Conservation (phyloP, 1,140 invertebrate species). For the Zaprionus vittiger region DNA sequence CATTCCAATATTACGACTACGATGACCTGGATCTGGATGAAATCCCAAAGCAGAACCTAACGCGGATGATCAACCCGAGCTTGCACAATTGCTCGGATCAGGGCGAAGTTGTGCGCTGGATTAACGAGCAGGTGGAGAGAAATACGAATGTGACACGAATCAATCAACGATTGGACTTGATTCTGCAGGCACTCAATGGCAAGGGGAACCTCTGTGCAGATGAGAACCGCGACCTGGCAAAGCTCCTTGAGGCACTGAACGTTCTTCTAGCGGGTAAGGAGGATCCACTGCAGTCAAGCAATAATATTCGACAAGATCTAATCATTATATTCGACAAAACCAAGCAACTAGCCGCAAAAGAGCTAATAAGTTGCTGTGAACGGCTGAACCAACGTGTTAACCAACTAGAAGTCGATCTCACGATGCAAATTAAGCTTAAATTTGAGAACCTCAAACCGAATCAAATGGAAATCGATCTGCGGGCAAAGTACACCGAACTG, state of each 20-base stretch:
- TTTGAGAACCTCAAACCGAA: neutral
- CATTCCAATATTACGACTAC: neutral
- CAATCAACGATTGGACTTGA: constrained; percentile 17
- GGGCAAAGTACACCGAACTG: neutral
- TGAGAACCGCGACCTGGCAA: constrained; percentile 31
- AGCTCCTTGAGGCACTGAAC: constrained; percentile 16
- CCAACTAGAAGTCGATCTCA: constrained; percentile 26
- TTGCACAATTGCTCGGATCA: neutral
- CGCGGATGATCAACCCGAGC: too few species aligned
- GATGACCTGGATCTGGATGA: neutral
- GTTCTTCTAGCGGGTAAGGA: neutral
- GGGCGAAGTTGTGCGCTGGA: constrained; percentile 37
- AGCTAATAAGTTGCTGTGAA: constrained; percentile 42
- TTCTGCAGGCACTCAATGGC: constrained; percentile 10
- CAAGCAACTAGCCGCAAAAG: constrained; percentile 3
- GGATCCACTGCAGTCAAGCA: neutral
- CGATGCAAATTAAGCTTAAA: neutral
- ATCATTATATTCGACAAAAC: constrained; percentile 28
- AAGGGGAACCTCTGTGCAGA: constrained; percentile 40
- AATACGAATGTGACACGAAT: constrained; percentile 30
- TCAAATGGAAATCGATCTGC: neutral
- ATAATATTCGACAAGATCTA: constrained; percentile 45
- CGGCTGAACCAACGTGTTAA: constrained; percentile 5
- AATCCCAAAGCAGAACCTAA: neutral
- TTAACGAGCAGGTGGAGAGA: constrained; percentile 33